Percentiles rank a stretch among this genome's conserved stretches.
These are phyloP conservation scores for Oreochromis grahami DNA, from an alignment of 2,797 vertebrate genomes.

Conservation along the genomic window DNA sequence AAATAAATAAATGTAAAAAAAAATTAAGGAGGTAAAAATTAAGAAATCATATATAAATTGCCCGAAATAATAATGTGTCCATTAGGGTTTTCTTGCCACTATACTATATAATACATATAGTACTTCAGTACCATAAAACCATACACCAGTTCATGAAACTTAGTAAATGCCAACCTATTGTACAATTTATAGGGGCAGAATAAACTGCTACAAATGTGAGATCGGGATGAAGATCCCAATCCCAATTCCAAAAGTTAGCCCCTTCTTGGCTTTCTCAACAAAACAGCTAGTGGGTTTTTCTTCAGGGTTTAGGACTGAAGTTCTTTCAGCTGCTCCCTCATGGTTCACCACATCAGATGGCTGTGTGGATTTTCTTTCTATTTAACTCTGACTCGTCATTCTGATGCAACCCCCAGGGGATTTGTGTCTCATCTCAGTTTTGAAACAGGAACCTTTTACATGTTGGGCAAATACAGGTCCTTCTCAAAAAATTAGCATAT, in stretches of 20 bases:
- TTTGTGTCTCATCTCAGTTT: background rate
- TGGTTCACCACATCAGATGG: background rate
- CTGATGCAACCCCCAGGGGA: background rate
- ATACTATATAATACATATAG: fast-evolving
- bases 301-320: background rate
- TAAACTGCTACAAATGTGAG: background rate
- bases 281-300: fast-evolving
- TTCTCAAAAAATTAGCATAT: too few species aligned
- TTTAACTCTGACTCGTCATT: background rate
- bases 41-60: background rate
- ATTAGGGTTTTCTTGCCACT: background rate
- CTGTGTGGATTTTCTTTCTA: background rate
- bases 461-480: background rate
- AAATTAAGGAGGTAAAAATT: background rate
- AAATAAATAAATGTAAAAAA: background rate
- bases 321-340: background rate
- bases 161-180: background rate
- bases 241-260: background rate
- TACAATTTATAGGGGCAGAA: background rate
- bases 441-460: background rate
- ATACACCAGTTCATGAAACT: background rate
- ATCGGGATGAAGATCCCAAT: background rate
- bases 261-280: background rate
- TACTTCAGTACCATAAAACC: background rate
- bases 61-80: background rate